A percentile compares a stretch with the other conserved stretches of the same genome.
phyloP scores from a whole-genome alignment of 2,888 invertebrate species.

The Ormia ochracea region DNA sequence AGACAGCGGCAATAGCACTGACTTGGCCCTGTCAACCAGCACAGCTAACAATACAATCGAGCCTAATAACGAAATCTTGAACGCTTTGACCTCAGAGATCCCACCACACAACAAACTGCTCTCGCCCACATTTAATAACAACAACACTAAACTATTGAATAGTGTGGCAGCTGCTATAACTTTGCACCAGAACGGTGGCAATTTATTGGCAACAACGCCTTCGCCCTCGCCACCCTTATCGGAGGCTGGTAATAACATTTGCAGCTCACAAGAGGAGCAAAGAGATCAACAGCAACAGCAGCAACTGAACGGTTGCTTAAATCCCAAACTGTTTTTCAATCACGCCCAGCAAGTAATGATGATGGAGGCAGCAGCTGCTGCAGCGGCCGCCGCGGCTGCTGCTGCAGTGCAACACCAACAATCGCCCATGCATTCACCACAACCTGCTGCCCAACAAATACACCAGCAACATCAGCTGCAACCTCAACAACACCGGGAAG shows the following conservation, averaged over 20 bases:
- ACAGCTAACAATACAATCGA: slow-evolving; percentile 48
- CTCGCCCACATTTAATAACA: slow-evolving; percentile 71
- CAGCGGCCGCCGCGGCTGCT: slow-evolving; percentile 71
- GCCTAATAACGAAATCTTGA: slow-evolving; percentile 35
- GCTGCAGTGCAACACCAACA: slow-evolving; percentile 70
- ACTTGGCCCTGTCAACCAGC: slow-evolving; percentile 45
- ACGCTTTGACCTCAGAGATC: slow-evolving; percentile 58
- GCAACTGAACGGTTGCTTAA: slow-evolving; percentile 70
- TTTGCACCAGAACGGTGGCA: slow-evolving; percentile 76
- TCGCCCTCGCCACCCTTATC: slow-evolving; percentile 75
- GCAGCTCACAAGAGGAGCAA: slow-evolving; percentile 21
- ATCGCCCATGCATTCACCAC: slow-evolving; percentile 72
- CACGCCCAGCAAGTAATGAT: slow-evolving; percentile 77
- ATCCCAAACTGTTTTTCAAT: slow-evolving; percentile 75
- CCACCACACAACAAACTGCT: slow-evolving; percentile 59
- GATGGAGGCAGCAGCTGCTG: slow-evolving; percentile 74
- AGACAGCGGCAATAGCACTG: slow-evolving; percentile 53
- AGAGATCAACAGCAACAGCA: slow-evolving; percentile 64
- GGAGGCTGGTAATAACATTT: slow-evolving; percentile 65
- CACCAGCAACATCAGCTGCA: no score
- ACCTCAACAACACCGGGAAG: slow-evolving; percentile 23
- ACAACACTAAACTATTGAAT: slow-evolving; percentile 70
- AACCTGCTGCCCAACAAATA: slow-evolving; percentile 61
- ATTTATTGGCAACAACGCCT: slow-evolving; percentile 74
- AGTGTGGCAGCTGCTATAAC: slow-evolving; percentile 75